These are phyloP conservation scores for Agonopterix subpropinquella DNA, from an alignment of 2,888 invertebrate species.

Conservation along the genomic window DNA sequence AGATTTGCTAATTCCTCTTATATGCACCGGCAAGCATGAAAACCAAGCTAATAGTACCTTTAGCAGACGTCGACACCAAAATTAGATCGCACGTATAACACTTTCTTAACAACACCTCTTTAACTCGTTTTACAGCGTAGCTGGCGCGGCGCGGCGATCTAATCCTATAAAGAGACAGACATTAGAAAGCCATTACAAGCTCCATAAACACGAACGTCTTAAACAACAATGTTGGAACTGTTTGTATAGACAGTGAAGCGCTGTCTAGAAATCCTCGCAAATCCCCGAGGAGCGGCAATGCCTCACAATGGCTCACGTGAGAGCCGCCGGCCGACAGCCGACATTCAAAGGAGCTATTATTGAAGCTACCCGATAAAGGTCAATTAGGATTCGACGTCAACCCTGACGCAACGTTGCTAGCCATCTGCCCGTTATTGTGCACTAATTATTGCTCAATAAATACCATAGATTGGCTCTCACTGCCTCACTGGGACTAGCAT, in stretches of 20 bases:
- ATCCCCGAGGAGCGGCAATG: conserved; percentile 54
- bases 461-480: conserved; percentile 1
- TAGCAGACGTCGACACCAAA: background rate
- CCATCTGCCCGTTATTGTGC: conserved; percentile 26
- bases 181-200: conserved; percentile 25
- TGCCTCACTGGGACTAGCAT: no score
- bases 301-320: conserved; percentile 50
- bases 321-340: conserved; percentile 38
- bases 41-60: conserved; percentile 22
- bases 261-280: conserved; percentile 50
- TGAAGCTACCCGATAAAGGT: conserved; percentile 51
- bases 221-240: conserved; percentile 30
- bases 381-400: conserved; percentile 47
- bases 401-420: conserved; percentile 21
- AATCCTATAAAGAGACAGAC: conserved; percentile 7
- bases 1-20: conserved; percentile 53
- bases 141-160: conserved; percentile 8
- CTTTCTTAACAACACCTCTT: background rate
- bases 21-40: conserved; percentile 28
- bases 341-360: conserved; percentile 60
- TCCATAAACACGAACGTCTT: conserved; percentile 25
- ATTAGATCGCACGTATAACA: background rate
- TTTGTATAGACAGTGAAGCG: conserved; percentile 31
- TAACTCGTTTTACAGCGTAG: background rate
- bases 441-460: conserved; percentile 34